A percentile compares a stretch with the other conserved stretches of the same genome.
Conservation (phyloP, 37 sponge, comb jelly and placozoan species). For the Chondrilla cf. caribensis region DNA sequence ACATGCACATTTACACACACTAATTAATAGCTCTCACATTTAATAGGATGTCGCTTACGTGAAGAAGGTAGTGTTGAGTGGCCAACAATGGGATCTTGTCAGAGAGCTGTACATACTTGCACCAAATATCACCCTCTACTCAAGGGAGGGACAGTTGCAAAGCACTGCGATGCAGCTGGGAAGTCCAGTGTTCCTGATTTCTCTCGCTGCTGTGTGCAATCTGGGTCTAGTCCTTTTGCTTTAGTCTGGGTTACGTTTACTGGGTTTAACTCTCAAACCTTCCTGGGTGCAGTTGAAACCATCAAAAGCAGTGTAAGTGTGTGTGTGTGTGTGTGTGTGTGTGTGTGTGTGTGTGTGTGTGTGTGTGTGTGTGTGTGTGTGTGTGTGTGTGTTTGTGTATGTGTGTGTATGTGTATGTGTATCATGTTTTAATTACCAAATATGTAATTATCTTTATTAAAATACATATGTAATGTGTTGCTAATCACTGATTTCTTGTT, state of each 20-base stretch:
- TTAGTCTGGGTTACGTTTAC: neutral
- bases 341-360: slow-evolving; percentile 21
- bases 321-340: neutral
- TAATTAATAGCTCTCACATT: too few species aligned
- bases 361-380: neutral
- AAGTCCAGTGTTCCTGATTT: neutral
- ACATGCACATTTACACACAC: too few species aligned
- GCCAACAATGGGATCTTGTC: neutral
- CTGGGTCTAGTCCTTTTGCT: neutral
- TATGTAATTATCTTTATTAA: too few species aligned
- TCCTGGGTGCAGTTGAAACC: too few species aligned
- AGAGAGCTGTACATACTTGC: neutral
- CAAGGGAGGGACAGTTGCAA: neutral
- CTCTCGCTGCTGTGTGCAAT: neutral
- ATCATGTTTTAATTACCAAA: neutral
- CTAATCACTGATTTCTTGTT: too few species aligned
- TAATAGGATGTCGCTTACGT: neutral
- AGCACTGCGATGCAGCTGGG: neutral
- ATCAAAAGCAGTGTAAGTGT: neutral
- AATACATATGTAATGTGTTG: too few species aligned
- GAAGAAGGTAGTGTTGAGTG: neutral
- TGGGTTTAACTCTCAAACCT: neutral
- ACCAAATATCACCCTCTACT: neutral
- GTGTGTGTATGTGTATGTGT: neutral
- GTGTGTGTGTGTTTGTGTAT: neutral